Evolutionary conservation across 1,140 invertebrate genomes (phyloP).

Genomic region (Drosophila ironensis): DNA sequence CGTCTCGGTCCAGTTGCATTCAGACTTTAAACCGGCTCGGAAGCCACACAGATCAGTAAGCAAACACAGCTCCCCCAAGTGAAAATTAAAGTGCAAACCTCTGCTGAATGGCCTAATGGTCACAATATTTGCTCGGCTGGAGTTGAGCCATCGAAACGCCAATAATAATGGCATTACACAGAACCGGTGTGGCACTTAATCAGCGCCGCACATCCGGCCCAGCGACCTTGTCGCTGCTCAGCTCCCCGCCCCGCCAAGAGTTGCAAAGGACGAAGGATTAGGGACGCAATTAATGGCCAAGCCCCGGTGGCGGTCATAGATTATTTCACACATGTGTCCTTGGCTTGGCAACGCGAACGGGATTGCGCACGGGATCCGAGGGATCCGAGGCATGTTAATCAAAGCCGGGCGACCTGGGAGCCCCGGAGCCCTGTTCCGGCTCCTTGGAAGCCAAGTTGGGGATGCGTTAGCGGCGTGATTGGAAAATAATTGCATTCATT

Average conservation of each 20-base stretch:
- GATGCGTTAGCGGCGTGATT: slow-evolving; percentile 56
- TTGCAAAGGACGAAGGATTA: slow-evolving; percentile 44
- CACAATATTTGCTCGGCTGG: no score
- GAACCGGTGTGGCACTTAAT: slow-evolving; percentile 41
- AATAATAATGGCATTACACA: slow-evolving; percentile 49
- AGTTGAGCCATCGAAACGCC: no score
- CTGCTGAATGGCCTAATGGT: no score
- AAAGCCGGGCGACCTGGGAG: slow-evolving; percentile 21
- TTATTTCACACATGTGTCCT: slow-evolving; percentile 23
- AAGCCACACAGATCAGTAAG: background rate
- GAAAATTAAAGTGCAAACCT: background rate
- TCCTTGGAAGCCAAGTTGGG: slow-evolving; percentile 18
- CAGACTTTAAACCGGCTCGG: slow-evolving; percentile 1
- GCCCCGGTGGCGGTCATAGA: slow-evolving; percentile 16
- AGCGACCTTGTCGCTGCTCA: slow-evolving; percentile 2
- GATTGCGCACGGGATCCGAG: slow-evolving; percentile 1
- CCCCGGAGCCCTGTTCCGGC: background rate
- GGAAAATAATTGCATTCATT: slow-evolving; percentile 71
- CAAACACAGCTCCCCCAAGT: background rate
- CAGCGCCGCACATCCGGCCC: background rate
- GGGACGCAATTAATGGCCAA: slow-evolving; percentile 42
- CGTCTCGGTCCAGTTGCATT: slow-evolving; percentile 4
- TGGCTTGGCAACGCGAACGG: background rate
- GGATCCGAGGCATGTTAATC: slow-evolving; percentile 50
- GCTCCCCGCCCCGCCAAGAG: slow-evolving; percentile 2